A percentile compares a stretch with the other conserved stretches of the same genome.
phyloP scores from a whole-genome alignment of 2,113 vertebrate species.

The Odocoileus virginianus region DNA sequence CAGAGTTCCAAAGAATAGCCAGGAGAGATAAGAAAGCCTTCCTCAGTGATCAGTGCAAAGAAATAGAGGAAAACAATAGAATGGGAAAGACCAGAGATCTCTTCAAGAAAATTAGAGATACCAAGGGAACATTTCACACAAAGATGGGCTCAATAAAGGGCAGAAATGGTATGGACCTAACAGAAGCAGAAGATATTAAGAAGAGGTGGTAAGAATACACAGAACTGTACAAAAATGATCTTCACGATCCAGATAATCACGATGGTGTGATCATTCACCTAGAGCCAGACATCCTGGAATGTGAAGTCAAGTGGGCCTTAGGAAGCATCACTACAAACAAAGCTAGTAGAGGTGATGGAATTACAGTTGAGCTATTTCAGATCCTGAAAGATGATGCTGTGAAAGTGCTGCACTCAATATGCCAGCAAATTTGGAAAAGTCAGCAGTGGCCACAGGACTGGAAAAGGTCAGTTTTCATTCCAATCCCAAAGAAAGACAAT shows the following conservation, averaged over 20 bases:
- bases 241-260: fast-evolving
- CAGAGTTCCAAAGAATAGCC: not conserved
- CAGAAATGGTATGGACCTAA: not conserved
- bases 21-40: not conserved
- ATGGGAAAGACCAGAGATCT: not conserved
- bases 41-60: not conserved
- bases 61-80: not conserved
- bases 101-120: not conserved
- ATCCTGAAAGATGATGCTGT: not conserved
- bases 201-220: no score
- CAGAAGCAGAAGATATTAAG: not conserved
- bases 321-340: not conserved
- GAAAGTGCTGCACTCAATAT: not conserved
- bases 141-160: not conserved
- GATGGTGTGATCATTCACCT: not conserved
- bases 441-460: not conserved
- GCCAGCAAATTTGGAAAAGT: not conserved
- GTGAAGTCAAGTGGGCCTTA: not conserved
- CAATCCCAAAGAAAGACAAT: not conserved
- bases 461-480: not conserved
- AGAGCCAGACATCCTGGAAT: not conserved
- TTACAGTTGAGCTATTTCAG: not conserved
- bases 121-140: not conserved
- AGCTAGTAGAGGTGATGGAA: not conserved
- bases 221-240: no score